These are phyloP conservation scores for Sesia bembeciformis DNA, from an alignment of 2,888 invertebrate species.

Conservation along the genomic window DNA sequence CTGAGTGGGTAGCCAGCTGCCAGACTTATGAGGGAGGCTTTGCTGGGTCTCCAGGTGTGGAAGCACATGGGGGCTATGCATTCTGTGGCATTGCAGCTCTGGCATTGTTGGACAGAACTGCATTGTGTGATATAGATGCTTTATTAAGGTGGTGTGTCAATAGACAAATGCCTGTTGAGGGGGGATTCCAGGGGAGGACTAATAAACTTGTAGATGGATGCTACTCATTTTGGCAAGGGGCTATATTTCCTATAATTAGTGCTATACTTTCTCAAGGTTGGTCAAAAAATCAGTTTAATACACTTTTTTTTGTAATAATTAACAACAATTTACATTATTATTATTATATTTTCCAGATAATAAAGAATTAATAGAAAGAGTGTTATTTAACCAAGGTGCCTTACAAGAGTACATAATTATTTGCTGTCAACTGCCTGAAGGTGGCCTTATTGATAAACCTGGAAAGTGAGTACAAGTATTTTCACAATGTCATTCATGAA, in stretches of 20 bases:
- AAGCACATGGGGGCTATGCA: conserved; percentile 99
- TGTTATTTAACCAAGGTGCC: conserved; percentile 87
- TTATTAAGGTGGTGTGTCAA: conserved; percentile 91
- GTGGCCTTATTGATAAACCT: conserved; percentile 97
- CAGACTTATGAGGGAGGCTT: conserved; percentile 99
- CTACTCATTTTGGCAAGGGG: conserved; percentile 99
- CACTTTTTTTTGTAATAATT: background rate
- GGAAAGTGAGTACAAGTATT: conserved; percentile 81
- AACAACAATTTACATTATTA: background rate
- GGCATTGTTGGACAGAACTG: conserved; percentile 83
- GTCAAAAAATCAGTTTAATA: background rate
- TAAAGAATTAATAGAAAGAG: conserved; percentile 70
- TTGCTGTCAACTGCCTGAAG: conserved; percentile 90
- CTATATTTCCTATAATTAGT: conserved; percentile 90
- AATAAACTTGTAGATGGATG: conserved; percentile 99
- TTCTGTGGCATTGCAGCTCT: conserved; percentile 97
- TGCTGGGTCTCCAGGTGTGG: conserved; percentile 89
- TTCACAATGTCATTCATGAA: no score
- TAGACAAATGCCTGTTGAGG: conserved; percentile 94
- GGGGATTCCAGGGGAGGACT: conserved; percentile 97
- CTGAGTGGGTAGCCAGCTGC: conserved; percentile 95
- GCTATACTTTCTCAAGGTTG: conserved; percentile 76
- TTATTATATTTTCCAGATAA: conserved; percentile 37
- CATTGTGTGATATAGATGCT: conserved; percentile 83
- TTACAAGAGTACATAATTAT: conserved; percentile 96